A percentile compares a stretch with the other conserved stretches of the same genome.
Conservation (phyloP, 1,140 invertebrate genomes). For the Sycophila sp. region DNA sequence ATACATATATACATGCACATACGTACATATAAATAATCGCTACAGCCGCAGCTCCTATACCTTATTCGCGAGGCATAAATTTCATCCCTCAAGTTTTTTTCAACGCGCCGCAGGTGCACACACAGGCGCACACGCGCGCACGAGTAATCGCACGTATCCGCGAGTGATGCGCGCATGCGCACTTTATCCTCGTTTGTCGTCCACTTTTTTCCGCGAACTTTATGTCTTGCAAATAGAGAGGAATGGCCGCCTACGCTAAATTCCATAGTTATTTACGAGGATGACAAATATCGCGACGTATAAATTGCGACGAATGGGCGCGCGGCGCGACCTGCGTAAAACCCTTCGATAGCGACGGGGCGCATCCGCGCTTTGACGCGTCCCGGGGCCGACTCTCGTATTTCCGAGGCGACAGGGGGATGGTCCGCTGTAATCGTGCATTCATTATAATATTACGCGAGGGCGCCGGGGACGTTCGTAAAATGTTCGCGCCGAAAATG, state of each 20-base stretch:
- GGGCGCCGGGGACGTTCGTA: too few relatives aligned
- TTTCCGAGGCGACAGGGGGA: too few relatives aligned
- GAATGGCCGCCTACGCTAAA: constrained; percentile 27
- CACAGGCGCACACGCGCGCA: too few relatives aligned
- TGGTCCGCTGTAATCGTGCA: too few relatives aligned
- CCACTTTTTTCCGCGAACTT: neutral
- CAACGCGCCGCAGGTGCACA: too few relatives aligned
- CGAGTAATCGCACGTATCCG: too few relatives aligned
- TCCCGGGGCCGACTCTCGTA: too few relatives aligned
- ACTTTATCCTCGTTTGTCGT: constrained; percentile 16
- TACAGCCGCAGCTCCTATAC: neutral
- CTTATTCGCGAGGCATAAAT: constrained; percentile 26
- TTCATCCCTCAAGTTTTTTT: constrained; percentile 10
- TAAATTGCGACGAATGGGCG: constrained; percentile 26
- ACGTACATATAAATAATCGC: constrained; percentile 30
- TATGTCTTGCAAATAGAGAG: constrained; percentile 31
- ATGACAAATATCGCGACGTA: constrained; percentile 33
- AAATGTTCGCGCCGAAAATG: neutral
- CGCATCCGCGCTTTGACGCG: neutral
- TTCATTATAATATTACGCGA: too few relatives aligned
- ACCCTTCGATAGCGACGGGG: neutral
- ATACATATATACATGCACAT: too few relatives aligned
- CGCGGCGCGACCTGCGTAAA: neutral
- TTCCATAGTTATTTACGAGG: constrained; percentile 23
- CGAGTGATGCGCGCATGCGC: too few relatives aligned